A percentile compares a stretch with the other conserved stretches of the same genome.
phyloP scores from a whole-genome alignment of 2,797 vertebrate species.

The Gastrophryne carolinensis region DNA sequence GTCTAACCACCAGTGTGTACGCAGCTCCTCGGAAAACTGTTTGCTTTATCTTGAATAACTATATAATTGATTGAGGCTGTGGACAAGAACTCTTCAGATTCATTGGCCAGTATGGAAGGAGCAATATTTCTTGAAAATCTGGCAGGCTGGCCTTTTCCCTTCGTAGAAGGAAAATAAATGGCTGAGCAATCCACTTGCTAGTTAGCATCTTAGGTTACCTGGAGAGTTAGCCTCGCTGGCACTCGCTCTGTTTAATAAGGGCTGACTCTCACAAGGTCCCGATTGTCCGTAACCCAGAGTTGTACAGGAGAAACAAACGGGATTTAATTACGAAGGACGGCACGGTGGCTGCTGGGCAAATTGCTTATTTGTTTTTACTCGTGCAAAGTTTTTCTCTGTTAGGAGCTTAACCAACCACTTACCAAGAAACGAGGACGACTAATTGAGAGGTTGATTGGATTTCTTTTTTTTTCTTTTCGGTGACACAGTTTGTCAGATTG shows the following conservation, averaged over 20 bases:
- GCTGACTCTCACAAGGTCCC: constrained; percentile 68
- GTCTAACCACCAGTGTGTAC: constrained; percentile 54
- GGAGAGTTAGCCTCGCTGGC: constrained; percentile 68
- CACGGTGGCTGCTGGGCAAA: constrained; percentile 73
- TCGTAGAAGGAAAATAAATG: constrained; percentile 49
- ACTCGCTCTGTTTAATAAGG: constrained; percentile 70
- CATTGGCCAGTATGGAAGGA: constrained; percentile 62
- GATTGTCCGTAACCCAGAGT: constrained; percentile 65
- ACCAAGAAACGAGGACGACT: constrained; percentile 62
- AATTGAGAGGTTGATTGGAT: constrained; percentile 53
- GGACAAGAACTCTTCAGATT: constrained; percentile 62
- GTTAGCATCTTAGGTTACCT: constrained; percentile 66
- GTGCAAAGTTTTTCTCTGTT: constrained; percentile 70
- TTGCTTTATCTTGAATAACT: constrained; percentile 65
- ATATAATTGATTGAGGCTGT: constrained; percentile 59
- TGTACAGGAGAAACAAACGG: constrained; percentile 73
- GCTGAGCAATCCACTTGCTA: constrained; percentile 62
- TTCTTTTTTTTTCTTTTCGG: not conserved
- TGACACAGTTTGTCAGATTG: constrained; percentile 3
- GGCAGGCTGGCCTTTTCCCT: constrained; percentile 44
- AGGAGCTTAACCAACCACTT: constrained; percentile 63
- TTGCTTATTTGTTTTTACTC: constrained; percentile 79
- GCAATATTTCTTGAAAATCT: constrained; percentile 56
- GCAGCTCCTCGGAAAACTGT: constrained; percentile 61
- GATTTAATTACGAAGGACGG: constrained; percentile 76